phyloP scores from a whole-genome alignment of 1,140 invertebrate genomes.

The Drosophila obscura region DNA sequence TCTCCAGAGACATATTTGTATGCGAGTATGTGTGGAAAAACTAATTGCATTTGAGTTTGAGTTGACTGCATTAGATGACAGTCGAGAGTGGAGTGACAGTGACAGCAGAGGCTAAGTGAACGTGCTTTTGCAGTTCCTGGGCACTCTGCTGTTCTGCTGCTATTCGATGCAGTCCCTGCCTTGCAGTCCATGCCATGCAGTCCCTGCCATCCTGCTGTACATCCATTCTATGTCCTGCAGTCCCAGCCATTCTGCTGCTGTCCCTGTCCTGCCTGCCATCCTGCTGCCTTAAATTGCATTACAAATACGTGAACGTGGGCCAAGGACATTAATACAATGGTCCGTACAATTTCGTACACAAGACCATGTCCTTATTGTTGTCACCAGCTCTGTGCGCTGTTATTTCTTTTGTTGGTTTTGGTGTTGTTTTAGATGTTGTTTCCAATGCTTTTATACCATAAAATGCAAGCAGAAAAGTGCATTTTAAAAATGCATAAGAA shows the following conservation, averaged over 20 bases:
- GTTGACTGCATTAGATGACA: slow-evolving; percentile 52
- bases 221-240: too few relatives aligned
- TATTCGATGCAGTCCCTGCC: too few relatives aligned
- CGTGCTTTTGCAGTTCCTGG: slow-evolving; percentile 28
- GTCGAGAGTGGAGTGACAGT: slow-evolving; percentile 41
- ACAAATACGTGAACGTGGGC: slow-evolving; percentile 57
- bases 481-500: slow-evolving; percentile 77
- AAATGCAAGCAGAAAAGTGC: slow-evolving; percentile 70
- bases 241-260: too few relatives aligned
- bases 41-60: slow-evolving; percentile 66
- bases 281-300: slow-evolving; percentile 64
- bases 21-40: slow-evolving; percentile 39
- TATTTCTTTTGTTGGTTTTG: slow-evolving; percentile 8
- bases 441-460: slow-evolving; percentile 70
- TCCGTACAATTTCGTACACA: slow-evolving; percentile 66
- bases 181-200: slow-evolving; percentile 1
- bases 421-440: slow-evolving; percentile 54
- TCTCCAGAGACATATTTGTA: too few relatives aligned
- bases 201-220: slow-evolving; percentile 17
- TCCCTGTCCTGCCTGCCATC: slow-evolving; percentile 9
- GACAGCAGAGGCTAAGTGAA: slow-evolving; percentile 43
- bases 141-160: slow-evolving; percentile 7
- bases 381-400: slow-evolving; percentile 21
- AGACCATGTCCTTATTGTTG: slow-evolving; percentile 44
- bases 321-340: slow-evolving; percentile 72